A percentile compares a stretch with the other conserved stretches of the same genome.
Conservation (phyloP, 37 sponge, comb jelly and placozoan genomes). For the Axinella damicornis region DNA sequence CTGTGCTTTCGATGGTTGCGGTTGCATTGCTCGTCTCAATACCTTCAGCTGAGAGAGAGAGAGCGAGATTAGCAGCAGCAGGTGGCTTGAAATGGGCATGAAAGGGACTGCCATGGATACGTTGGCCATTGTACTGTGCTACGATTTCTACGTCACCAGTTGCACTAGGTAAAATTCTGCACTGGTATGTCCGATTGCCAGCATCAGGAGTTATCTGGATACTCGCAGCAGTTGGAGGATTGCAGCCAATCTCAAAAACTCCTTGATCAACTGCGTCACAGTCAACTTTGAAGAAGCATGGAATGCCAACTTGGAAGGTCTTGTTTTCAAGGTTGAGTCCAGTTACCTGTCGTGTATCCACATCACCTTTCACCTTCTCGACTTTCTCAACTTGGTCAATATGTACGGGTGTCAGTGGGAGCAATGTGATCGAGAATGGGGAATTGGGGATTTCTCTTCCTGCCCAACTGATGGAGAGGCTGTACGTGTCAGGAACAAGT, state of each 20-base stretch:
- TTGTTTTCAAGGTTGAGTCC: constrained; percentile 35
- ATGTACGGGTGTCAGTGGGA: background rate
- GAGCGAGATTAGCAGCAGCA: constrained; percentile 5
- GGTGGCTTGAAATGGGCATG: constrained; percentile 36
- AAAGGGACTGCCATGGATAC: constrained; percentile 78
- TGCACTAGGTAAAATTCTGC: constrained; percentile 25
- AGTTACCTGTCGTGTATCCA: constrained; percentile 7
- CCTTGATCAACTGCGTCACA: constrained; percentile 40
- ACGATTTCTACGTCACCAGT: constrained; percentile 22
- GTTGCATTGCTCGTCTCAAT: constrained; percentile 41
- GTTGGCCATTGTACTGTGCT: constrained; percentile 47
- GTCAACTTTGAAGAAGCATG: constrained; percentile 39
- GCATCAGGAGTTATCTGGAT: constrained; percentile 5
- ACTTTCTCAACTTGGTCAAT: no score
- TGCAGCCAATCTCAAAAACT: constrained; percentile 29
- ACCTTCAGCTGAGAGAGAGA: constrained; percentile 14
- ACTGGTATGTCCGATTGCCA: constrained; percentile 34
- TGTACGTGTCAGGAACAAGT: constrained; percentile 27
- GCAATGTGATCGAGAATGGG: constrained; percentile 57
- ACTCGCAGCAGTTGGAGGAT: constrained; percentile 31
- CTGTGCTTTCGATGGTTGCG: constrained; percentile 28
- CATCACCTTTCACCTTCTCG: no score
- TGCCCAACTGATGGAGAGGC: constrained; percentile 35
- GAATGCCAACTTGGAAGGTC: constrained; percentile 10
- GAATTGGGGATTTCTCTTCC: constrained; percentile 49